Conservation (phyloP, 2,888 invertebrate species). For the Ichneumoninae sp. region DNA sequence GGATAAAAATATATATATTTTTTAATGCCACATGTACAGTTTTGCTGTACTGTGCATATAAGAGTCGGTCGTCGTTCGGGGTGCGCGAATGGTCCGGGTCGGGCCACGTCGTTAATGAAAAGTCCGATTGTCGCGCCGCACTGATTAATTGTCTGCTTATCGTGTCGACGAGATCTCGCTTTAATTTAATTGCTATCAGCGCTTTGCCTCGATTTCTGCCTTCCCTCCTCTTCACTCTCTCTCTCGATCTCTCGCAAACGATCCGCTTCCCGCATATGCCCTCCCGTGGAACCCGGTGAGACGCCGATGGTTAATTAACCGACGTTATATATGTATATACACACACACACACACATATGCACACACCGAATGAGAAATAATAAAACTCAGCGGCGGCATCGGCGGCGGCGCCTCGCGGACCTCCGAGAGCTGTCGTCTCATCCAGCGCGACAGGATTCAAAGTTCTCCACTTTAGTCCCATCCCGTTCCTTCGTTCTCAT, state of each 20-base stretch:
- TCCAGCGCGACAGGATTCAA: slow-evolving; percentile 55
- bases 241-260: slow-evolving; percentile 11
- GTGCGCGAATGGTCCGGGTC: slow-evolving; percentile 71
- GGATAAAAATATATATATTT: neutral
- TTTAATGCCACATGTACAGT: neutral
- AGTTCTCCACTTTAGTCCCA: slow-evolving; percentile 22
- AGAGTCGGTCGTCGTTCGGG: slow-evolving; percentile 54
- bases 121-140: slow-evolving; percentile 78
- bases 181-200: slow-evolving; percentile 81
- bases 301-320: slow-evolving; percentile 63
- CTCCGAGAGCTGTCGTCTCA: slow-evolving; percentile 58
- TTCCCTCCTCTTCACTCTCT: slow-evolving; percentile 5
- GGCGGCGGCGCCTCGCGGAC: slow-evolving; percentile 30
- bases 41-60: neutral
- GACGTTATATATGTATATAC: slow-evolving; percentile 32
- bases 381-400: slow-evolving; percentile 32
- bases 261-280: slow-evolving; percentile 24
- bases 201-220: slow-evolving; percentile 63
- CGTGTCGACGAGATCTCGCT: slow-evolving; percentile 77
- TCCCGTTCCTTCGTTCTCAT: slow-evolving; percentile 21
- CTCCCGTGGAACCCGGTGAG: slow-evolving; percentile 33
- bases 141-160: slow-evolving; percentile 81
- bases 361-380: slow-evolving; percentile 36
- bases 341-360: neutral
- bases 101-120: slow-evolving; percentile 78